These are phyloP conservation scores for Parapristionchus giblindavisi DNA, from an alignment of 2,888 invertebrate species.

Conservation along the genomic window DNA sequence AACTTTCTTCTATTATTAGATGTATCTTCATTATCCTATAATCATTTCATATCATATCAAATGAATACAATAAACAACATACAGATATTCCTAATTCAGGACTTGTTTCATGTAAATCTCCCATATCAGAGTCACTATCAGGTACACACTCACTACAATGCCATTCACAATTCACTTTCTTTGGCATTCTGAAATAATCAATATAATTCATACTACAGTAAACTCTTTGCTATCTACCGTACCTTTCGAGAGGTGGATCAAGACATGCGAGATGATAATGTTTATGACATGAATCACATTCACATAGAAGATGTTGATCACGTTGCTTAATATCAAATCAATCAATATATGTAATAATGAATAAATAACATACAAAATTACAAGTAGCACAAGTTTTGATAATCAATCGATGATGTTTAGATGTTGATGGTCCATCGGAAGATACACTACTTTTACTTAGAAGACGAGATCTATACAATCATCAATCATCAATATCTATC, in stretches of 20 bases:
- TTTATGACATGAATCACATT: conserved; percentile 91
- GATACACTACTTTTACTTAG: neutral
- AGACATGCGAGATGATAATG: conserved; percentile 93
- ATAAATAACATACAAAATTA: neutral
- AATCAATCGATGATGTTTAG: conserved; percentile 83
- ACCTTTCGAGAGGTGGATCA: conserved; percentile 88
- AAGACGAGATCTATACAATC: conserved; percentile 23
- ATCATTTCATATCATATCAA: neutral
- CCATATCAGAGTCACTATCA: conserved; percentile 10
- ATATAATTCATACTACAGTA: neutral
- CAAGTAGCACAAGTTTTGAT: conserved; percentile 73
- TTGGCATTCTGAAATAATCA: conserved; percentile 32
- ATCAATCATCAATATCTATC: neutral
- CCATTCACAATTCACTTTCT: conserved; percentile 23
- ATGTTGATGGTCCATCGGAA: conserved; percentile 25
- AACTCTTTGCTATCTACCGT: conserved; percentile 72
- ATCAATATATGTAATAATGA: neutral
- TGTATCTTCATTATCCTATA: neutral
- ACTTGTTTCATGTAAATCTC: neutral
- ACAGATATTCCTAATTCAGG: neutral
- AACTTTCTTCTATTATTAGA: conserved; percentile 7
- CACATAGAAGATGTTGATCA: conserved; percentile 91
- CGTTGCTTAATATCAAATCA: conserved; percentile 65
- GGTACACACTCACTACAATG: conserved; percentile 33
- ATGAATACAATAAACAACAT: neutral